A percentile compares a stretch with the other conserved stretches of the same genome.
Conservation (phyloP, 2,797 vertebrate species). For the Sebastes melanostomus region DNA sequence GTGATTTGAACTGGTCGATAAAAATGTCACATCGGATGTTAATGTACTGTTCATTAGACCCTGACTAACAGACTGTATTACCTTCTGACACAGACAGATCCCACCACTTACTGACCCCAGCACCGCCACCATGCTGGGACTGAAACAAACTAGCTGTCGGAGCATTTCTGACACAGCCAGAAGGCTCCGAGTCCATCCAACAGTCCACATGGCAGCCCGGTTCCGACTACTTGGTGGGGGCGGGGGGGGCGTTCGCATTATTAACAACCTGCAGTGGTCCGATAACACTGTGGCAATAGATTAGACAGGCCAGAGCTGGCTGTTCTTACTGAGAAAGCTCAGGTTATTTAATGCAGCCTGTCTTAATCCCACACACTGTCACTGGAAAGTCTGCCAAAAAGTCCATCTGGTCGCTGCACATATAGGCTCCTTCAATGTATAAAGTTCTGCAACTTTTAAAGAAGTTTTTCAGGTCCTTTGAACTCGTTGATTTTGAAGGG, state of each 20-base stretch:
- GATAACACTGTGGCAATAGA: constrained; percentile 68
- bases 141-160: constrained; percentile 19
- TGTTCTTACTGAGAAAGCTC: constrained; percentile 57
- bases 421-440: background rate
- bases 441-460: constrained; percentile 25
- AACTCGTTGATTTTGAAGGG: background rate
- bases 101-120: background rate
- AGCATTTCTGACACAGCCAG: constrained; percentile 21
- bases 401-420: constrained; percentile 50
- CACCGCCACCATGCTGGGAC: background rate
- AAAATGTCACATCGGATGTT: background rate
- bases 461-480: background rate
- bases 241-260: constrained; percentile 19
- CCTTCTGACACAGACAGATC: constrained; percentile 4
- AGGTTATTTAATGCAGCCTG: constrained; percentile 65
- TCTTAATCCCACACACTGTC: constrained; percentile 69
- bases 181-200: constrained; percentile 25
- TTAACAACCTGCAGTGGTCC: constrained; percentile 70
- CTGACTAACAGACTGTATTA: background rate
- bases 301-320: constrained; percentile 59
- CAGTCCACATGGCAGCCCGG: constrained; percentile 5
- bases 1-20: background rate
- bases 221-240: background rate
- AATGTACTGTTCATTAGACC: background rate
- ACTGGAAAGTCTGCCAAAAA: constrained; percentile 41